Conservation (phyloP, 2,113 vertebrate genomes). For the Pardalotus punctatus region DNA sequence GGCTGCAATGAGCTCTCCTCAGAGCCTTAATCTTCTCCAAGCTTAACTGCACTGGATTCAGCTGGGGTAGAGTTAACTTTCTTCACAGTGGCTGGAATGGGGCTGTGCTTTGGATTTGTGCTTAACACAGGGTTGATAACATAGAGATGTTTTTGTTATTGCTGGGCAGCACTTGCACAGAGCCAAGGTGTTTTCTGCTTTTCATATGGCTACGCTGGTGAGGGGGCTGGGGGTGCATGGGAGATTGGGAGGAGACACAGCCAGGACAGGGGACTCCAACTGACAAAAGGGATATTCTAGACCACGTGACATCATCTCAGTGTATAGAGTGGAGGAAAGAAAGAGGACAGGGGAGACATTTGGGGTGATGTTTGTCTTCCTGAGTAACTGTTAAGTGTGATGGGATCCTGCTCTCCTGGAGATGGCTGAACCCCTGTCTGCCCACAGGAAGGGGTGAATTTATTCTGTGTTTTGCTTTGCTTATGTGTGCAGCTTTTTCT, state of each 20-base stretch:
- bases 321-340: not conserved
- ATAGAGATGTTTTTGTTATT: not conserved
- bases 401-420: not conserved
- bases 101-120: not conserved
- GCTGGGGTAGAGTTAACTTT: not conserved
- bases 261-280: not conserved
- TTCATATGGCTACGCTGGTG: rapidly evolving
- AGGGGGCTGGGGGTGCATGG: too few relatives aligned
- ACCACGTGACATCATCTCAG: not conserved
- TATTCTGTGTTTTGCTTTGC: not conserved
- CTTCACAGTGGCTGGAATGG: not conserved
- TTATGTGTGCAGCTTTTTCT: not conserved
- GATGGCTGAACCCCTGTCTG: not conserved
- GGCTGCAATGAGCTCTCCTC: not conserved
- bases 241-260: not conserved
- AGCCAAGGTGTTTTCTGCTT: not conserved
- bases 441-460: too few relatives aligned
- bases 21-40: not conserved
- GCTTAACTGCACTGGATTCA: not conserved
- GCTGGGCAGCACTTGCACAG: not conserved
- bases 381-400: not conserved
- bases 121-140: too few relatives aligned
- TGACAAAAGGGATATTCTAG: not conserved
- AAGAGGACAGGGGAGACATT: too few relatives aligned
- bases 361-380: not conserved